Evolutionary conservation across 2,888 invertebrate species (phyloP).

Genomic region (Prosapia bicincta): DNA sequence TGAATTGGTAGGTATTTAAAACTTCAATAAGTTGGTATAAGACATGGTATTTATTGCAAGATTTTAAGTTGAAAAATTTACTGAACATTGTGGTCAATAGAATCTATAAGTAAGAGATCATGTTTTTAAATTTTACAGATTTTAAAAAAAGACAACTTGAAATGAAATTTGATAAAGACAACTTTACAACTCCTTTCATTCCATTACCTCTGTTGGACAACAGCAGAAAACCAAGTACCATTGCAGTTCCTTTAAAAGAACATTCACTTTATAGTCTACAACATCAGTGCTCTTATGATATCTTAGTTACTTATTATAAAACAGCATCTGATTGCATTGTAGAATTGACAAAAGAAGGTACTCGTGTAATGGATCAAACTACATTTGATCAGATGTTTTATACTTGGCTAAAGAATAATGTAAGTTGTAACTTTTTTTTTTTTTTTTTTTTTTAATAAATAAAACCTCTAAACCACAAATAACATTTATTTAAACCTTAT

Average conservation of each 20-base stretch:
- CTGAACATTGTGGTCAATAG: no score
- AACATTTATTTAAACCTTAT: no score
- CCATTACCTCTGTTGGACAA: conserved; percentile 60
- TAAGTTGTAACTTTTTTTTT: no score
- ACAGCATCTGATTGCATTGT: conserved; percentile 53
- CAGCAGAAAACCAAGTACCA: conserved; percentile 50
- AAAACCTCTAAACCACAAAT: no score
- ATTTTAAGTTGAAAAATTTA: no score
- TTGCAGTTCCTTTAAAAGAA: conserved; percentile 59
- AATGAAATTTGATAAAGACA: neutral
- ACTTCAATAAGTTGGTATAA: no score
- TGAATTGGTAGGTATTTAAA: no score
- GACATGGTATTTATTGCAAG: no score
- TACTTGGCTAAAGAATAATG: conserved; percentile 52
- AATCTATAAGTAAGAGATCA: neutral
- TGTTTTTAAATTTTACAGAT: neutral
- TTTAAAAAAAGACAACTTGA: neutral
- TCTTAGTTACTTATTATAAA: conserved; percentile 54
- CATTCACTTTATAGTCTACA: conserved; percentile 51
- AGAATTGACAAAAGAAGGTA: conserved; percentile 41
- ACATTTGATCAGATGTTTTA: conserved; percentile 54
- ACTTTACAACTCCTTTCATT: conserved; percentile 39
- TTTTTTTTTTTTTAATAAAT: neutral
- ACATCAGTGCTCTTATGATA: conserved; percentile 47
- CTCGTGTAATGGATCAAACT: neutral